Conservation (phyloP, 2,888 invertebrate species). For the Cheilosia urbana region DNA sequence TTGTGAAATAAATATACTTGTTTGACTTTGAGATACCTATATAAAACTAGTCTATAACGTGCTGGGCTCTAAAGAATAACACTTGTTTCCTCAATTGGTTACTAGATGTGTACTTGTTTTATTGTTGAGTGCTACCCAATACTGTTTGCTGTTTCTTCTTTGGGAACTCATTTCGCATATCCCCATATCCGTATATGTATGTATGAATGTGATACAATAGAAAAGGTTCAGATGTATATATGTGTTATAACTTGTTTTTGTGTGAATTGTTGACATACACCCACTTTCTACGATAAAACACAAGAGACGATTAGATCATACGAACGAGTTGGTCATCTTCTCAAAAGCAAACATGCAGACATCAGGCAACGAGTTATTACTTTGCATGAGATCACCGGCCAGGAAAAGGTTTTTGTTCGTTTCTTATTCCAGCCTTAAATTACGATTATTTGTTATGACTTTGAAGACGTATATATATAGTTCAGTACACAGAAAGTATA, state of each 20-base stretch:
- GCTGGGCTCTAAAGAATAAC: neutral
- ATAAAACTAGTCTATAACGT: neutral
- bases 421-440: neutral
- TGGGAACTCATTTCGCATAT: neutral
- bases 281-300: neutral
- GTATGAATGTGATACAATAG: neutral
- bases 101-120: neutral
- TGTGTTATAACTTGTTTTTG: neutral
- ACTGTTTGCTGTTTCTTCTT: neutral
- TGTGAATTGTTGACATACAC: constrained; percentile 8
- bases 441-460: no score
- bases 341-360: constrained; percentile 21
- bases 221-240: neutral
- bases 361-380: neutral
- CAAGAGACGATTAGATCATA: constrained; percentile 42
- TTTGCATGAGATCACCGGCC: constrained; percentile 44
- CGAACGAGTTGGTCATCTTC: constrained; percentile 31
- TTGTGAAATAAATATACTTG: neutral
- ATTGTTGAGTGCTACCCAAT: neutral
- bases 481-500: no score
- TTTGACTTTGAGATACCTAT: neutral
- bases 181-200: neutral
- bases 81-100: neutral
- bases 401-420: neutral
- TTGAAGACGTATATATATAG: no score